These are phyloP conservation scores for Octodonta nipae DNA, from an alignment of 2,888 invertebrate species.

Conservation along the genomic window DNA sequence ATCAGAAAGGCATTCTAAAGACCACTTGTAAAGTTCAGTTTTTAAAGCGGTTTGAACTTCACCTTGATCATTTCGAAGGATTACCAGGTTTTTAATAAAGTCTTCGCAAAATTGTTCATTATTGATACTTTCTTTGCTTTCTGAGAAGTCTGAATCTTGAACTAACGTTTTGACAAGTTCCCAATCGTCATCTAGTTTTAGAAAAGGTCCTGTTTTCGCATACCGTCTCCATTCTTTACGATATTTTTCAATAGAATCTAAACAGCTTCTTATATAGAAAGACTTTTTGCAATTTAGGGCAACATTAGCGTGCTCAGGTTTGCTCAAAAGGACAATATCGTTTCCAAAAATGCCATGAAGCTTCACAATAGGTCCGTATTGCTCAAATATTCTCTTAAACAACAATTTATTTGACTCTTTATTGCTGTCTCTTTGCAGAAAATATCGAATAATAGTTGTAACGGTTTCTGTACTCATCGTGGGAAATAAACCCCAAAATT, in stretches of 20 bases:
- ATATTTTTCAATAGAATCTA: slow-evolving; percentile 53
- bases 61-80: slow-evolving; percentile 47
- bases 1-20: slow-evolving; percentile 49
- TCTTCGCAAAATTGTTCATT: slow-evolving; percentile 34
- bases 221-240: slow-evolving; percentile 43
- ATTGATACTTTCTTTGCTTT: slow-evolving; percentile 12
- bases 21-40: slow-evolving; percentile 52
- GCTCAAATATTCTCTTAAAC: slow-evolving; percentile 36
- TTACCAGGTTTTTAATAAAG: slow-evolving; percentile 38
- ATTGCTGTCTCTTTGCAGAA: slow-evolving; percentile 42
- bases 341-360: slow-evolving; percentile 50
- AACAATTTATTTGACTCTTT: slow-evolving; percentile 35
- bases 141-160: slow-evolving; percentile 21
- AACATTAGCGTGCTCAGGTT: slow-evolving; percentile 50
- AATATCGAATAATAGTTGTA: slow-evolving; percentile 39
- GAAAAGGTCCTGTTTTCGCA: slow-evolving; percentile 43
- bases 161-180: slow-evolving; percentile 39
- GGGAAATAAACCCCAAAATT: slow-evolving; percentile 46
- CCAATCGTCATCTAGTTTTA: slow-evolving; percentile 47
- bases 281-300: slow-evolving; percentile 49
- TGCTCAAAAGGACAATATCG: slow-evolving; percentile 48
- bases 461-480: slow-evolving; percentile 49
- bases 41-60: slow-evolving; percentile 46
- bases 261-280: slow-evolving; percentile 45
- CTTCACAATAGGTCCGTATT: slow-evolving; percentile 53